Evolutionary conservation across 2,888 invertebrate genomes (phyloP), one percentile per base, ranked within the genome.

Genomic region (Parasteatoda lunata): DNA sequence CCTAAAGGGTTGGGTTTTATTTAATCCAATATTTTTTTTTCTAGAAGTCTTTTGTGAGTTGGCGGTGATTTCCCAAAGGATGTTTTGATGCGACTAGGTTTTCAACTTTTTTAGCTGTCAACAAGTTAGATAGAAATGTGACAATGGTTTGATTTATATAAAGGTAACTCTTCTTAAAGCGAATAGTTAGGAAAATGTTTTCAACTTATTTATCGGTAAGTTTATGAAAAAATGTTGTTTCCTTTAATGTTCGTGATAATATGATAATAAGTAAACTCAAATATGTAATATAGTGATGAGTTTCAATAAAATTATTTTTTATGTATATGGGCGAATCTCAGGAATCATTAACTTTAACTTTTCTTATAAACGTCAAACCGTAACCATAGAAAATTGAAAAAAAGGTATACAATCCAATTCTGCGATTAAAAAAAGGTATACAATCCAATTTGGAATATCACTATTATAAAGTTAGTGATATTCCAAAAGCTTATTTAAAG

Each of bases 1-100:
- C 59, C 75, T 51, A 54, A 59, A 75, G 81, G 69, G 68, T 52
- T 69, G 47, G 47, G 81, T 81, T 81, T 81, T 81, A 81, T 81
- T 81, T 81, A 81, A 81, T 81, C 75, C 69, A 59, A 69, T 75
- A 73, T 72, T 66, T 68, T 66, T 30, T 72, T 51, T 5, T 7
- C 59, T 59, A 30, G 30, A 30, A 30, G 30, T 64, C 48, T 49
- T 68, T 52, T 11, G 59, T 51, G 75, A 81, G 59, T 45, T 59
- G 47, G 64, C 52, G 81, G 68, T 79, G 75, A 73, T 81, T 81
- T 81, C 75, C 59, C 49, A n/a, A 15, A 66, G 68, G 75, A 75
- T 59, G 72, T 65, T 45, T 48, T 49, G 71, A 54, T 69, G 51
- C 65, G 49, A 30, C 30, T 30, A 30, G 30, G 59, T n/a, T 59